phyloP scores from a whole-genome alignment of 2,113 vertebrate species.

The Chionomys nivalis region DNA sequence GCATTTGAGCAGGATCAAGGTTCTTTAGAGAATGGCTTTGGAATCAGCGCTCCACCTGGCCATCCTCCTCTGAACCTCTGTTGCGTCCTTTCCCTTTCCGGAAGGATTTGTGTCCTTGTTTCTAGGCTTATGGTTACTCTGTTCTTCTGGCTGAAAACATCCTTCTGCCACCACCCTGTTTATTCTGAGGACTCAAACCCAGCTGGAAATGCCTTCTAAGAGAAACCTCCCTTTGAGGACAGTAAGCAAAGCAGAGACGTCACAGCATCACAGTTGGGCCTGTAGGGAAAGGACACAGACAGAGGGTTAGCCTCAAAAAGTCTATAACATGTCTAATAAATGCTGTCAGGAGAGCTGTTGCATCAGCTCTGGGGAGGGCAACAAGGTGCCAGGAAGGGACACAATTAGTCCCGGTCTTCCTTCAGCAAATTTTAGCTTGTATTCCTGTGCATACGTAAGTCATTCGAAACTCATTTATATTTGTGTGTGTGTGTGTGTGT shows the following conservation, averaged over 20 bases:
- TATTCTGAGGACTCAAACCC: background rate
- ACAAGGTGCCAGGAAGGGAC: background rate
- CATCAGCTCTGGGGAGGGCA: background rate
- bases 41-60: background rate
- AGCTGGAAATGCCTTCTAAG: background rate
- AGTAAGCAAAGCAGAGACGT: background rate
- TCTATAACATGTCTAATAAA: background rate
- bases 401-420: accelerated
- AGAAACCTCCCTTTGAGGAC: background rate
- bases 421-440: background rate
- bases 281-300: background rate
- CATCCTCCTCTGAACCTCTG: background rate
- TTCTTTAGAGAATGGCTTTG: background rate
- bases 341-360: too few relatives aligned
- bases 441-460: background rate
- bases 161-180: background rate
- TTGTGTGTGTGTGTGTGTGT: background rate
- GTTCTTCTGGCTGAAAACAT: background rate
- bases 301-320: background rate
- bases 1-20: background rate
- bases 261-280: background rate
- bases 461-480: background rate
- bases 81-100: background rate
- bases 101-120: background rate
- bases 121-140: background rate